These are phyloP conservation scores for Spodoptera littoralis DNA, from an alignment of 2,888 invertebrate genomes.

Conservation along the genomic window DNA sequence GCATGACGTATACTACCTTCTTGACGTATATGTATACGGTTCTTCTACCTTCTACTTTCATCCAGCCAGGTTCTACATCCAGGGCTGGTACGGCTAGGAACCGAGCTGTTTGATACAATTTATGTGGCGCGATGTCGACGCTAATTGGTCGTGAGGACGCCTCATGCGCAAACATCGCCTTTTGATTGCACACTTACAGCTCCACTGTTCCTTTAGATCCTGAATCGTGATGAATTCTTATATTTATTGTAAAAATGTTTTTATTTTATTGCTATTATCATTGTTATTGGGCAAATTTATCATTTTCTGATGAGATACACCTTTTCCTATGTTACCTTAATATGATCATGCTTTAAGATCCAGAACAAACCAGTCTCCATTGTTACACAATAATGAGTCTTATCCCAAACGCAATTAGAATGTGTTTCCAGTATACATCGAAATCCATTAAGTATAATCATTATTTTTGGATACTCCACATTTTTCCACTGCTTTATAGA, in stretches of 20 bases:
- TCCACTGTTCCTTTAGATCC: slow-evolving; percentile 40
- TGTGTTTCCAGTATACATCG: too few species aligned
- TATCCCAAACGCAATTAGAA: too few species aligned
- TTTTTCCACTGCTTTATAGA: too few species aligned
- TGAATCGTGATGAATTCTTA: slow-evolving; percentile 30
- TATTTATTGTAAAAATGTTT: slow-evolving; percentile 16
- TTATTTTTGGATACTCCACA: too few species aligned
- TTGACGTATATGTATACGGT: too few species aligned
- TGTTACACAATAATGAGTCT: too few species aligned
- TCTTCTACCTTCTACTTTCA: slow-evolving; percentile 14
- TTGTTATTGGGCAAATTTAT: background rate
- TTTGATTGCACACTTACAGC: slow-evolving; percentile 74
- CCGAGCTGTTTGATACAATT: slow-evolving; percentile 79
- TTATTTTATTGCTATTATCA: slow-evolving; percentile 5
- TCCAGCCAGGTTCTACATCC: slow-evolving; percentile 55
- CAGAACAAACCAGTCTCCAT: too few species aligned
- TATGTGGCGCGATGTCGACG: slow-evolving; percentile 78
- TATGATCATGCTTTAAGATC: too few species aligned
- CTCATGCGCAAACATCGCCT: slow-evolving; percentile 75
- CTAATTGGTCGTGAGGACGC: slow-evolving; percentile 83
- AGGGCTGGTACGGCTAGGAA: slow-evolving; percentile 52
- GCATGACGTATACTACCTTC: too few species aligned
- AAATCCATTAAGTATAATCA: too few species aligned
- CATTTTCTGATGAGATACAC: too few species aligned
- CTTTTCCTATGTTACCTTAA: too few species aligned